Base-by-base conservation (phyloP, 2,888 invertebrate species). In the Margaritifera margaritifera region DNA sequence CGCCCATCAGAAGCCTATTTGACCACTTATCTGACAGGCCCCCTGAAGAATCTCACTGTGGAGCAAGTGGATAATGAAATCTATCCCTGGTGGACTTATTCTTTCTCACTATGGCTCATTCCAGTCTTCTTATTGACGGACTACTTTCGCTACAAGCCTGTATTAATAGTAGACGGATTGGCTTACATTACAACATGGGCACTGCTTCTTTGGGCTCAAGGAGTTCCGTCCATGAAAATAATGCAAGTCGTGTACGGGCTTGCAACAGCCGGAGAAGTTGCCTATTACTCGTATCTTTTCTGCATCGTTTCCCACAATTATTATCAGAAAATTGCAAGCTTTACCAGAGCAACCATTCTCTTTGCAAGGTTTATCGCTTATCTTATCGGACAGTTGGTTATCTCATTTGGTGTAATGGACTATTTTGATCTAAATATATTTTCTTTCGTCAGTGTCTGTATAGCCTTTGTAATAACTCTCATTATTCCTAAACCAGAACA, bases 221-320 rank as follows among this genome's bases (percentile, higher is more conserved):
- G 93, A 56, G 88, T 97, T 74, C 87, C 92, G 77, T 93, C 93
- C 87, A 91, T 97, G 86, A 94, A 95, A 91, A 81, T 92, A 71
- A 91, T 92, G 6, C 94, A 97, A 91, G 92, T 95, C 65, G 92
- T 94, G 81, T 96, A 94, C 88, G 97, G 97, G 11, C 91, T 95
- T 11, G 96, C 95, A 86, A 93, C 94, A 89, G 95, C 97, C 0
- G 93, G 95, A 3, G 97, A 97, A 90, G 94, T 98, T 4, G 97
- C 97, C 0, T 98, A 97, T 89, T 95, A 94, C 85, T 96, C 97
- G 0, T 98, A 98, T 85, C 95, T 97, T 78, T 98, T 97, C 90
- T 95, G 97, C 51, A 95, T 96, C 92, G 96, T 96, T 65, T 93
- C 94, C 69, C 92, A 93, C 63, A 87, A 86, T 25, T 93, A 93